Percentiles rank a stretch among this genome's conserved stretches.
Evolutionary conservation across 1,140 invertebrate genomes (phyloP).

Genomic region (Conus ventricosus): DNA sequence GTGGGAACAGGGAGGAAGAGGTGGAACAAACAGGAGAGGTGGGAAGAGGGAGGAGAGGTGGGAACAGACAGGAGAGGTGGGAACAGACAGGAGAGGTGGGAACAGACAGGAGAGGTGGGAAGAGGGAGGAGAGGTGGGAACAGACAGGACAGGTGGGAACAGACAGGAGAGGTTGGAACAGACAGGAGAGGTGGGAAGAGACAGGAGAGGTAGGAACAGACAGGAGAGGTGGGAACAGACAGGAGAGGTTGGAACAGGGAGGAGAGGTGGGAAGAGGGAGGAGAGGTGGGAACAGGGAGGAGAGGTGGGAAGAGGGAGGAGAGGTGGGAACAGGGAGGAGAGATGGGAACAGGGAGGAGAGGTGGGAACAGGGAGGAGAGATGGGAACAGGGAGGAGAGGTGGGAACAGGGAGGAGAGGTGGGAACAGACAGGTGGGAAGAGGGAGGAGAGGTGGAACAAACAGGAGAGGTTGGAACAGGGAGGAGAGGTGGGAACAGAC

Average conservation of each 20-base stretch:
- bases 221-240: not conserved
- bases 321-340: not conserved
- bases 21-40: too few species aligned
- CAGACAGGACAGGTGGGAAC: not conserved
- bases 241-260: not conserved
- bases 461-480: too few species aligned
- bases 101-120: too few species aligned
- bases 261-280: not conserved
- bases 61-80: too few species aligned
- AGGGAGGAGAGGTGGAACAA: not conserved
- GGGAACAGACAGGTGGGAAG: not conserved
- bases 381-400: too few species aligned
- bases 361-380: not conserved
- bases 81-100: too few species aligned
- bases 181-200: not conserved
- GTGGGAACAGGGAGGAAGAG: too few species aligned
- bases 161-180: not conserved
- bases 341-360: not conserved
- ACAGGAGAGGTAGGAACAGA: too few species aligned
- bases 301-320: not conserved
- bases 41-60: too few species aligned
- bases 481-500: not conserved
- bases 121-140: not conserved
- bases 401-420: too few species aligned
- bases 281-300: not conserved